Percentiles rank a stretch among this genome's conserved stretches.
These are phyloP conservation scores for Acronicta alni DNA, from an alignment of 2,888 invertebrate species.

Conservation along the genomic window DNA sequence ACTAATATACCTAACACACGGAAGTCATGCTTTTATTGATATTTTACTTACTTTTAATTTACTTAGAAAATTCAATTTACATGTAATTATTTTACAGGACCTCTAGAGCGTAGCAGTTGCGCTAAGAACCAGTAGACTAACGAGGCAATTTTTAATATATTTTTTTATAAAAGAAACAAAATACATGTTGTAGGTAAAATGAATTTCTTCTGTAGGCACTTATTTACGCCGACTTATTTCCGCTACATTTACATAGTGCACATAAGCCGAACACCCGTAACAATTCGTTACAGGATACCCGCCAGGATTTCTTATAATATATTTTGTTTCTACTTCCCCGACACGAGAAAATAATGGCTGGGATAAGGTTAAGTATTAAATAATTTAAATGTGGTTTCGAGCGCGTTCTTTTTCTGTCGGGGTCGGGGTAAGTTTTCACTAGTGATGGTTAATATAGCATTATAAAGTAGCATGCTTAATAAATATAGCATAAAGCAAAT, in stretches of 20 bases:
- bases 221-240: conserved; percentile 36
- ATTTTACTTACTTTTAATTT: too few relatives aligned
- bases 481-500: too few relatives aligned
- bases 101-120: too few relatives aligned
- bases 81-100: too few relatives aligned
- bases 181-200: neutral
- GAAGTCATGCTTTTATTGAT: too few relatives aligned
- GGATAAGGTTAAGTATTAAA: conserved; percentile 31
- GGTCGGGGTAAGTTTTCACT: too few relatives aligned
- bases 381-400: conserved; percentile 30
- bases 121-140: too few relatives aligned
- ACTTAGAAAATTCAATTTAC: too few relatives aligned
- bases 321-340: conserved; percentile 31
- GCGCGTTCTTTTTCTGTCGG: conserved; percentile 7
- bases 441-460: too few relatives aligned
- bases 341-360: conserved; percentile 19
- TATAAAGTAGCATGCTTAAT: too few relatives aligned
- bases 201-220: conserved; percentile 1
- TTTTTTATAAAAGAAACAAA: neutral
- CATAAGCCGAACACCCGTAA: conserved; percentile 32
- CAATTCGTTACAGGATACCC: conserved; percentile 38
- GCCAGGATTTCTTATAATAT: conserved; percentile 32
- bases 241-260: conserved; percentile 35
- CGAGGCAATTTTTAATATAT: too few relatives aligned
- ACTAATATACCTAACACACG: too few relatives aligned